Conservation (phyloP, 1,140 invertebrate species). For the Cepaea nemoralis region DNA sequence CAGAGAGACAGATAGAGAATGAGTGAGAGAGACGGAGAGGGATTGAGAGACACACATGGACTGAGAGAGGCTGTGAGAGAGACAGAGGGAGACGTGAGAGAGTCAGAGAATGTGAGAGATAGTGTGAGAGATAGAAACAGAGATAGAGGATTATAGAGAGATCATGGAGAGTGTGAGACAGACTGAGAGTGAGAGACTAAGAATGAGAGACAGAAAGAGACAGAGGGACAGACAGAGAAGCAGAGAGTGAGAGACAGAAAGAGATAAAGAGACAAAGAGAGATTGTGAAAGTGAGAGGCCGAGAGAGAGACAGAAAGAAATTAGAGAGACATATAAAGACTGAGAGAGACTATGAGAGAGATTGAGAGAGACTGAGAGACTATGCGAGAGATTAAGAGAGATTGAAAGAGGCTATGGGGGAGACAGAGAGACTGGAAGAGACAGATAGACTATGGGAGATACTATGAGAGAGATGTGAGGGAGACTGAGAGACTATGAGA, state of each 20-base stretch:
- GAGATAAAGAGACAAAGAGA: not conserved
- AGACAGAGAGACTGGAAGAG: not conserved
- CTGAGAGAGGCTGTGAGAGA: not conserved
- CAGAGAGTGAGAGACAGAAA: slow-evolving; percentile 12
- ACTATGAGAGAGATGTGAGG: not conserved
- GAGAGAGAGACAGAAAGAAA: not conserved
- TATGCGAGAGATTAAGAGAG: not conserved
- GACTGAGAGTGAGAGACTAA: not conserved
- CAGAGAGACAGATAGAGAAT: not conserved
- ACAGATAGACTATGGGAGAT: not conserved
- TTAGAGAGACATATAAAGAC: not conserved
- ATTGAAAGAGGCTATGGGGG: not conserved
- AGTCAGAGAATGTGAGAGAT: not conserved
- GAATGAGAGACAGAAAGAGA: not conserved
- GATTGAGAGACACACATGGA: not conserved
- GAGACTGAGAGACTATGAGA: not conserved
- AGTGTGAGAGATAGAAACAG: not conserved
- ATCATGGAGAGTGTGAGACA: not conserved
- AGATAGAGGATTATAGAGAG: not conserved
- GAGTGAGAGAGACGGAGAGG: not conserved
- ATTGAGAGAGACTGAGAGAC: not conserved
- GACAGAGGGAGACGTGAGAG: not conserved
- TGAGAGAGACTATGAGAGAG: not conserved
- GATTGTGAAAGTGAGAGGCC: not conserved
- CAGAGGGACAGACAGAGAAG: slow-evolving; percentile 4